Conservation (phyloP, 2,797 vertebrate species). For the Argentina silus region DNA sequence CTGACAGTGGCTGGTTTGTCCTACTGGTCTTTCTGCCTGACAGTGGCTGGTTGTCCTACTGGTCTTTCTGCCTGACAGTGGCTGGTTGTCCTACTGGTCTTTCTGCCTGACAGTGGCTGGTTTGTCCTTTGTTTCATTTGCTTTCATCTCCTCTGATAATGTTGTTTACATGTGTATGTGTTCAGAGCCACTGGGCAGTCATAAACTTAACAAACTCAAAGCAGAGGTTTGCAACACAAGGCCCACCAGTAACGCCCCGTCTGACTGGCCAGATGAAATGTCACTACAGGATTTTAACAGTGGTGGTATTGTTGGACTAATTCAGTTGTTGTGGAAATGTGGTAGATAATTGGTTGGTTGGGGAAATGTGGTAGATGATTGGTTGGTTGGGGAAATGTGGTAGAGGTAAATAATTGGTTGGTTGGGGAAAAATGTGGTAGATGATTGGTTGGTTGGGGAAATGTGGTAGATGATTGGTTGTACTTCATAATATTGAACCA, state of each 20-base stretch:
- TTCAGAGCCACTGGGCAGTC: slow-evolving; percentile 8
- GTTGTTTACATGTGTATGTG: not conserved
- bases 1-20: slow-evolving; percentile 4
- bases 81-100: not conserved
- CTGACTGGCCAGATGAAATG: slow-evolving; percentile 16
- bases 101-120: slow-evolving; percentile 1
- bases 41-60: not conserved
- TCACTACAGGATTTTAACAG: no score
- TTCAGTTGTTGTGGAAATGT: no score
- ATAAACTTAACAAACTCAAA: not conserved
- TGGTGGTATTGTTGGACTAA: no score
- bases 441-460: no score
- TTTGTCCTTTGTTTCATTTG: not conserved
- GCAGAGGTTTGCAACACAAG: not conserved
- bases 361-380: no score
- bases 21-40: not conserved
- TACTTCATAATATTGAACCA: no score
- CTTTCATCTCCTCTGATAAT: not conserved
- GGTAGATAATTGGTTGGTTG: no score
- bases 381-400: no score
- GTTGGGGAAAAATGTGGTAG: no score
- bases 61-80: not conserved
- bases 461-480: no score
- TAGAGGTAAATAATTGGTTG: no score
- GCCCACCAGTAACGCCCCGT: not conserved